Percentiles rank a stretch among this genome's conserved stretches.
Conservation (phyloP, 2,797 vertebrate species). For the Melanotaenia nigrans region DNA sequence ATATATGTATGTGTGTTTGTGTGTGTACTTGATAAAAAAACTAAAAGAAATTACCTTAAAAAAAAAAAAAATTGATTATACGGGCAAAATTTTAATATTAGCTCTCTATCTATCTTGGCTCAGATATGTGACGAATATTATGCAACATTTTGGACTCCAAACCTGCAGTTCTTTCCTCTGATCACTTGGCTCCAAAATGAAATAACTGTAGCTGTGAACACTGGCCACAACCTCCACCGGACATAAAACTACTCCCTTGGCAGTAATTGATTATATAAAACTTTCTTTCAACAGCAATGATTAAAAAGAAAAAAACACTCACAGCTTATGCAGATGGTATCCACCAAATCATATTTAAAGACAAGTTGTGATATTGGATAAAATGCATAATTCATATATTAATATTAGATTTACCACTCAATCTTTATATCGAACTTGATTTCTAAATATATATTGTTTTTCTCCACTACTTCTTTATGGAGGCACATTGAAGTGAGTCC, state of each 20-base stretch:
- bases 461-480: background rate
- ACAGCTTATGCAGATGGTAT: background rate
- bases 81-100: slow-evolving; percentile 33
- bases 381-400: background rate
- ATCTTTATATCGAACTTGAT: background rate
- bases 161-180: background rate
- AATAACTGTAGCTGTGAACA: background rate
- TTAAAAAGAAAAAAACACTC: background rate
- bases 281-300: background rate
- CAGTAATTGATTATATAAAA: background rate
- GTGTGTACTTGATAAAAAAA: background rate
- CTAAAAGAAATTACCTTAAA: slow-evolving; percentile 6
- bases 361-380: background rate
- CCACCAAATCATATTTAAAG: background rate
- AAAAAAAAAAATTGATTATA: slow-evolving; percentile 28
- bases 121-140: slow-evolving; percentile 57
- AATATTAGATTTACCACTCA: background rate
- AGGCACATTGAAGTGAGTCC: background rate
- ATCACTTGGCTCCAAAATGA: background rate
- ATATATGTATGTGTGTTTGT: too few relatives aligned
- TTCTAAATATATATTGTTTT: background rate
- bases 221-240: background rate
- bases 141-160: slow-evolving; percentile 41
- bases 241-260: background rate
- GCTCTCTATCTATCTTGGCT: slow-evolving; percentile 31